Evolutionary conservation across 2,113 vertebrate genomes (phyloP).

Genomic region (Nesospiza acunhae): DNA sequence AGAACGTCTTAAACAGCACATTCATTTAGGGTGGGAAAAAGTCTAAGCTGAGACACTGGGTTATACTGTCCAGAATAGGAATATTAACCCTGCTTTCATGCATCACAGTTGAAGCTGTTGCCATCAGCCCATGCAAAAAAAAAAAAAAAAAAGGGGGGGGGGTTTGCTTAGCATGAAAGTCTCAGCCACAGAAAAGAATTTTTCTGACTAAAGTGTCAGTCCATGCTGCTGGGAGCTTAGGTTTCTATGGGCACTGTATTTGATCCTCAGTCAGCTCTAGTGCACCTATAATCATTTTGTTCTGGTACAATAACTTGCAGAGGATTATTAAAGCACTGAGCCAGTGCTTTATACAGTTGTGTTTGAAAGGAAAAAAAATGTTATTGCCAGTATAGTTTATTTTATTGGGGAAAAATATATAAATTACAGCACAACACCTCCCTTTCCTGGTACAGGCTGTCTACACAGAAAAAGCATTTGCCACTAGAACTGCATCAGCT

Average conservation of each 20-base stretch:
- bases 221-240: neutral
- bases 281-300: neutral
- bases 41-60: neutral
- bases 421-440: constrained; percentile 6
- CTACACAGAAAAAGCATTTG: constrained; percentile 7
- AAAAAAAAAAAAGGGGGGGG: no score
- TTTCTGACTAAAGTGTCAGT: neutral
- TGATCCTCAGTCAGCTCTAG: neutral
- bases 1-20: neutral
- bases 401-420: neutral
- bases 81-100: neutral
- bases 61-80: neutral
- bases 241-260: neutral
- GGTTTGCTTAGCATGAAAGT: neutral
- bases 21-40: neutral
- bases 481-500: neutral
- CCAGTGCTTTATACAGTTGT: neutral
- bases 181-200: neutral
- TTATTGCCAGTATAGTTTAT: neutral
- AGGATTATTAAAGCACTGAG: constrained; percentile 29
- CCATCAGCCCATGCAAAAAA: neutral
- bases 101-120: neutral
- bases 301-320: neutral
- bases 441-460: neutral
- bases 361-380: neutral